Evolutionary conservation across 2,113 vertebrate species (phyloP), one percentile per base, ranked within the genome.

Genomic region (Gobiocypris rarus): DNA sequence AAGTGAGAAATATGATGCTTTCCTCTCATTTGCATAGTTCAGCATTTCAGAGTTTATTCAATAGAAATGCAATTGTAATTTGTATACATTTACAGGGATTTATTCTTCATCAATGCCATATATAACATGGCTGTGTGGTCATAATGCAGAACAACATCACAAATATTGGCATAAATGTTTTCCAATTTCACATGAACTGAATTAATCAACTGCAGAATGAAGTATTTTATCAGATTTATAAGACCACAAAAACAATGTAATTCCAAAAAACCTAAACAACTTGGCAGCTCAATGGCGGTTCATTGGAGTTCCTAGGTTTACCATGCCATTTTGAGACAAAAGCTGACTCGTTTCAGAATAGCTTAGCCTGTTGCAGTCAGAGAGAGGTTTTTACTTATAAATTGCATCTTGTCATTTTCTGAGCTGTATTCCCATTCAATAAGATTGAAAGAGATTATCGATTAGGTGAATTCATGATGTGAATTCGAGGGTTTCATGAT

Each of bases 1-100:
- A 56, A 58, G 50, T 58, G 52, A 76, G 24, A 76, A 58, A 58
- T 76, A 38, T 14, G 38, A 71, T 2, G 2, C 9, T 43, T 71
- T 45, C 69, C 22, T 11, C 61, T 67, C 31, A 65, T 65, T 71
- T 71, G 13, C 45, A 50, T 50, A 74, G 73, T 52, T 75, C 48
- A 31, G 15, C 48, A 14, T 75, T 75, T 75, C 73, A 75, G 48
- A 34, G 50, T 56, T 71, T 71, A 71, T 76, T 56, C 74, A 75
- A 19, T 22, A 28, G 26, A 75, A 54, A 75, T 5, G 71, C 24
- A 52, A 19, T 31, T 52, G 45, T 19, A 28, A 75, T 75, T 52
- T 75, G 26, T 75, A 75, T 75, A 31, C 52, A 43, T 38, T 56
- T 76, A 76, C 28, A 76, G 38, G 19, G 19, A 76, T 58, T 38